Evolutionary conservation across 2,113 vertebrate species (phyloP).

Genomic region (Sula dactylatra): DNA sequence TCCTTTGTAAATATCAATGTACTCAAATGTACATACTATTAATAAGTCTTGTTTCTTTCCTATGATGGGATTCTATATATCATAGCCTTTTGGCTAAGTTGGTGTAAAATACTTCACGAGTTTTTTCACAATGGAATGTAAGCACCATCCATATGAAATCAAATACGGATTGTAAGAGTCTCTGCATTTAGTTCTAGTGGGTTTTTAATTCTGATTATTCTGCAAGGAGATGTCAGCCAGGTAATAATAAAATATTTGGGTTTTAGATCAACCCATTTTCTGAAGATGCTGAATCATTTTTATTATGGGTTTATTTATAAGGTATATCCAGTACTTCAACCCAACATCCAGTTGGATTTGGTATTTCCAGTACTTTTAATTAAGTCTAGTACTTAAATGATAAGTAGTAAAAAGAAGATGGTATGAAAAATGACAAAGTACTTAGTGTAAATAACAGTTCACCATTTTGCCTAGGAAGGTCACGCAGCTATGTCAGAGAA

Average conservation of each 20-base stretch:
- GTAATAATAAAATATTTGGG: background rate
- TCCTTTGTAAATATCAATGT: background rate
- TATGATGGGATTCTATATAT: background rate
- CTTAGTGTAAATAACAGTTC: background rate
- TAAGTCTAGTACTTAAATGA: background rate
- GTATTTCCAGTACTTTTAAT: background rate
- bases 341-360: background rate
- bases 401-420: background rate
- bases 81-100: background rate
- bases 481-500: background rate
- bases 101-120: background rate
- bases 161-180: background rate
- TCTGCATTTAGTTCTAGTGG: background rate
- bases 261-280: background rate
- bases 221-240: background rate
- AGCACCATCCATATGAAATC: background rate
- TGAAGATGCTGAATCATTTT: background rate
- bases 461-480: background rate
- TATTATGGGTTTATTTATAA: background rate
- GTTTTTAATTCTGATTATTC: background rate
- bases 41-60: background rate
- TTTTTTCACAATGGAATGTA: background rate
- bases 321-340: background rate
- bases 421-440: background rate
- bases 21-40: background rate